Evolutionary conservation across 2,113 vertebrate species (phyloP).

Genomic region (Monarcha castaneiventris): DNA sequence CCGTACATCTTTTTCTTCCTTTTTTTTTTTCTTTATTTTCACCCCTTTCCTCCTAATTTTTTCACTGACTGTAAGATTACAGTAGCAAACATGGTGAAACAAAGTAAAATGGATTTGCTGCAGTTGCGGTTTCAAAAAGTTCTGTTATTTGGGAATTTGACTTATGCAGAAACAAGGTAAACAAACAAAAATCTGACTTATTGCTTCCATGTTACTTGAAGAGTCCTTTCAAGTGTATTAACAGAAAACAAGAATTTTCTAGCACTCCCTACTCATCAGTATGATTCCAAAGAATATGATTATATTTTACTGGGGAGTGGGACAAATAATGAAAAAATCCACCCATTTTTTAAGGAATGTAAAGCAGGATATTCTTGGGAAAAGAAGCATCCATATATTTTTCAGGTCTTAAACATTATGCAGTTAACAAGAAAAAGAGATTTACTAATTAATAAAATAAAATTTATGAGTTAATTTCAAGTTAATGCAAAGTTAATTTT

Average conservation of each 20-base stretch:
- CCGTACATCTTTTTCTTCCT: neutral
- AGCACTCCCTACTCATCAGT: neutral
- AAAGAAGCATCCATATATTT: neutral
- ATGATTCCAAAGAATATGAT: neutral
- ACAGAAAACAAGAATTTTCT: neutral
- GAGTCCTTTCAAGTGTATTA: neutral
- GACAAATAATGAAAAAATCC: neutral
- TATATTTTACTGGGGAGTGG: accelerated
- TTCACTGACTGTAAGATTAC: neutral
- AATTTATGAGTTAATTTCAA: neutral
- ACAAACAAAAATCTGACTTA: neutral
- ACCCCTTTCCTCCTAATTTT: accelerated
- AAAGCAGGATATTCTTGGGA: neutral
- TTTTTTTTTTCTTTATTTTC: neutral
- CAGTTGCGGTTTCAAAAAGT: neutral
- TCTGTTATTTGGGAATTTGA: neutral
- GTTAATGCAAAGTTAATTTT: neutral
- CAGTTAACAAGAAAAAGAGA: neutral
- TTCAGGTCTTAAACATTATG: neutral
- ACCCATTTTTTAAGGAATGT: neutral
- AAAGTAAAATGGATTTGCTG: neutral
- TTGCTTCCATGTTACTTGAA: accelerated
- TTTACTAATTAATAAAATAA: neutral
- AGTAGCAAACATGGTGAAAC: neutral
- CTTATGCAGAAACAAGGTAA: neutral